phyloP scores from a whole-genome alignment of 2,113 vertebrate species.

The Neogale vison region DNA sequence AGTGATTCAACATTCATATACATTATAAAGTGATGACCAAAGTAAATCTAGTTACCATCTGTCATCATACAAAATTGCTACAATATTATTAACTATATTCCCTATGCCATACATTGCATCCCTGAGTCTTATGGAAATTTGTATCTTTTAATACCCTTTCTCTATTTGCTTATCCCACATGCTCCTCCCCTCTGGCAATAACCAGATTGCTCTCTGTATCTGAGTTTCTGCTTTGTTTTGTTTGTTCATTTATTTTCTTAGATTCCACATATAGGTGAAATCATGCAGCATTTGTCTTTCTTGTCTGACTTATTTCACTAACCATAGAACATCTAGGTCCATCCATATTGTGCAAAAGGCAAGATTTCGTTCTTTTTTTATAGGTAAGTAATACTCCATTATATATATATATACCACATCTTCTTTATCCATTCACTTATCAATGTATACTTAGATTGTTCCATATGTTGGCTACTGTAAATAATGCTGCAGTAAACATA shows the following conservation, averaged over 20 bases:
- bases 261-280: neutral
- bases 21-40: neutral
- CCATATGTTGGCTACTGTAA: neutral
- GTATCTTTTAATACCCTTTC: neutral
- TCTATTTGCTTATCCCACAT: neutral
- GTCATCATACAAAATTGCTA: neutral
- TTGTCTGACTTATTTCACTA: neutral
- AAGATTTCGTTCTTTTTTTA: neutral
- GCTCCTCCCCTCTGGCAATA: neutral
- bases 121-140: neutral
- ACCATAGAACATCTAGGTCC: neutral
- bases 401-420: too few species aligned
- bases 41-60: neutral
- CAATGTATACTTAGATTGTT: neutral
- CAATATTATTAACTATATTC: neutral
- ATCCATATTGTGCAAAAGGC: neutral
- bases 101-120: neutral
- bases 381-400: too few species aligned
- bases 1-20: neutral
- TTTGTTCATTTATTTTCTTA: neutral
- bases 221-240: too few species aligned
- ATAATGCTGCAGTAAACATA: neutral
- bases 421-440: neutral
- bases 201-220: neutral
- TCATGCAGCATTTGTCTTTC: neutral